These are phyloP conservation scores for Charina bottae DNA, from an alignment of 2,113 vertebrate species.

Conservation along the genomic window DNA sequence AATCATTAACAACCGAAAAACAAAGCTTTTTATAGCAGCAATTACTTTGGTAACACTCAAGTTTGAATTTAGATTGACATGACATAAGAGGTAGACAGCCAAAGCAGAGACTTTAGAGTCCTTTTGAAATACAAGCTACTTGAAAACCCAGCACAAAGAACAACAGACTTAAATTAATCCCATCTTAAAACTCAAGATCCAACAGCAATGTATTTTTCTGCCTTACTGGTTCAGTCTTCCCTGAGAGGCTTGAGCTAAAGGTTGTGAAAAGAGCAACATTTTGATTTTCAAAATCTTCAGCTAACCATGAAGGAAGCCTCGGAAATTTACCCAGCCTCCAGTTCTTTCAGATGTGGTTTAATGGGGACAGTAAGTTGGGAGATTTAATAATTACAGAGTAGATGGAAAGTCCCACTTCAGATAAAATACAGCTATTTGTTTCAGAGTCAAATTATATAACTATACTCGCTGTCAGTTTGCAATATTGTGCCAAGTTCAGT, in stretches of 20 bases:
- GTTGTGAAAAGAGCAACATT: slow-evolving; percentile 43
- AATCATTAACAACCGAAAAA: slow-evolving; percentile 46
- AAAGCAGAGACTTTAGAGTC: slow-evolving; percentile 52
- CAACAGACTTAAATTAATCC: slow-evolving; percentile 59
- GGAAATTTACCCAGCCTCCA: slow-evolving; percentile 34
- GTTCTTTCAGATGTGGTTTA: slow-evolving; percentile 45
- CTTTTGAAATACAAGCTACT: slow-evolving; percentile 37
- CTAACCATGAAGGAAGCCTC: slow-evolving; percentile 45
- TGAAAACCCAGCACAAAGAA: slow-evolving; percentile 55
- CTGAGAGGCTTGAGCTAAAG: slow-evolving; percentile 36
- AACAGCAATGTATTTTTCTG: slow-evolving; percentile 33
- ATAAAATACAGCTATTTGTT: slow-evolving; percentile 55
- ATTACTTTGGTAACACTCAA: slow-evolving; percentile 46
- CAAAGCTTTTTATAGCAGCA: slow-evolving; percentile 45
- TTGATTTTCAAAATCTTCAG: slow-evolving; percentile 29
- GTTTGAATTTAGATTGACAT: slow-evolving; percentile 44
- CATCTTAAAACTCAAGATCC: slow-evolving; percentile 36
- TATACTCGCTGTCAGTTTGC: slow-evolving; percentile 46
- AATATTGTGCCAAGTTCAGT: slow-evolving; percentile 64
- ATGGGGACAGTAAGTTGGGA: slow-evolving; percentile 36
- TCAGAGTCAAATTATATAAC: slow-evolving; percentile 58
- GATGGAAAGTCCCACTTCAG: slow-evolving; percentile 30
- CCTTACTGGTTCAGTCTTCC: slow-evolving; percentile 27
- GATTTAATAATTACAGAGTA: slow-evolving; percentile 46
- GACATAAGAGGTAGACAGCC: slow-evolving; percentile 49